Evolutionary conservation across 1,140 invertebrate genomes (phyloP).

Genomic region (Drosophila mojavensis): DNA sequence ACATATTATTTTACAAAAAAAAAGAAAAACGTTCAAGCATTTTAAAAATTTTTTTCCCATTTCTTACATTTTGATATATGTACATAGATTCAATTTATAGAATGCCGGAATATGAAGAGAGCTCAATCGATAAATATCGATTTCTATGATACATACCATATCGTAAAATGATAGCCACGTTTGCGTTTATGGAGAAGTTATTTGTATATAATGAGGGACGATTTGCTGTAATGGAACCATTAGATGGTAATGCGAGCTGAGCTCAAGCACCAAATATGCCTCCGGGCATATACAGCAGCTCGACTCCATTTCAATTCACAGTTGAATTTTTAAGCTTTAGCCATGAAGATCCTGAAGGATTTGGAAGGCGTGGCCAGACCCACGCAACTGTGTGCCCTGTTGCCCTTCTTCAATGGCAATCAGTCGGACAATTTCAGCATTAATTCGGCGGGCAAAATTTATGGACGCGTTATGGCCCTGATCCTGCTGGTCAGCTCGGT

Average conservation of each 20-base stretch:
- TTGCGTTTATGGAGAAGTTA: too few species aligned
- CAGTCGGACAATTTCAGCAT: slow-evolving; percentile 41
- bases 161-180: too few species aligned
- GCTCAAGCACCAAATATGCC: not conserved
- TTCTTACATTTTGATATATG: too few species aligned
- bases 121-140: too few species aligned
- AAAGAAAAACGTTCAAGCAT: too few species aligned
- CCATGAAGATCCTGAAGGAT: slow-evolving; percentile 59
- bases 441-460: slow-evolving; percentile 31
- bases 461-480: slow-evolving; percentile 42
- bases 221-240: slow-evolving; percentile 18
- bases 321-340: too few species aligned
- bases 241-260: slow-evolving; percentile 8
- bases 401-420: slow-evolving; percentile 52
- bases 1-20: too few species aligned
- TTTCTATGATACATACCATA: too few species aligned
- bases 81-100: too few species aligned
- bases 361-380: slow-evolving; percentile 34
- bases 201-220: not conserved
- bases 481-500: slow-evolving; percentile 34
- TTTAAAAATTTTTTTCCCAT: too few species aligned
- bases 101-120: too few species aligned
- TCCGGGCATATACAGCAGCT: not conserved
- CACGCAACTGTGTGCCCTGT: slow-evolving; percentile 43
- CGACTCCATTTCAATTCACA: not conserved